These are phyloP conservation scores for Tetraodon nigroviridis DNA, from an alignment of 2,113 vertebrate species.

Conservation along the genomic window DNA sequence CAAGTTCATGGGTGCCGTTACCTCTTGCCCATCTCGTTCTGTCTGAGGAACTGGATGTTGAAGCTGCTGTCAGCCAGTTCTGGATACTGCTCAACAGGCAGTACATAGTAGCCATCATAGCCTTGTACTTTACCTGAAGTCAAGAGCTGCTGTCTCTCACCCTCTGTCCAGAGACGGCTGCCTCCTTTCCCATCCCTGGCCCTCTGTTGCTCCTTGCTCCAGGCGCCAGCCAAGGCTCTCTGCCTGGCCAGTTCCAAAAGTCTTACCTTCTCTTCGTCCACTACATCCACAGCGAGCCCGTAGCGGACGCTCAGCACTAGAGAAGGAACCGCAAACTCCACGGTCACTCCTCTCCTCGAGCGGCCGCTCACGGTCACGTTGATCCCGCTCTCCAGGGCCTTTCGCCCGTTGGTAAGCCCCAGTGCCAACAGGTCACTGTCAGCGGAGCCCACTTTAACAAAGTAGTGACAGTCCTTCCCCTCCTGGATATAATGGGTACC, in stretches of 20 bases:
- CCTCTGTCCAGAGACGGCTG: constrained; percentile 95
- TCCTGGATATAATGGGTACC: constrained; percentile 95
- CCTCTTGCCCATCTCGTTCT: constrained; percentile 99
- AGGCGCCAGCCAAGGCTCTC: constrained; percentile 86
- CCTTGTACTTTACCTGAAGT: constrained; percentile 90
- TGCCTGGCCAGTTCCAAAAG: constrained; percentile 92
- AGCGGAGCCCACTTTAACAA: constrained; percentile 90
- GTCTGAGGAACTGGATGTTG: constrained; percentile 99
- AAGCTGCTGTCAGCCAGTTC: constrained; percentile 99
- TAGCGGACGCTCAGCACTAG: constrained; percentile 91
- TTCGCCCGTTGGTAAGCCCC: constrained; percentile 88
- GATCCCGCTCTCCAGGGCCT: constrained; percentile 88
- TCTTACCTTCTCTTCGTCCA: constrained; percentile 93
- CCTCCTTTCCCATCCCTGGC: constrained; percentile 91
- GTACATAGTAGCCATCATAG: constrained; percentile 96
- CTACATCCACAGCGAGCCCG: constrained; percentile 83
- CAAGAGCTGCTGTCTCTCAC: constrained; percentile 95
- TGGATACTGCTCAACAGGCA: constrained; percentile 97
- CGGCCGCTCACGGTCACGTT: constrained; percentile 93
- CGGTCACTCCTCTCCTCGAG: constrained; percentile 88
- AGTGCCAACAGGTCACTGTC: constrained; percentile 90
- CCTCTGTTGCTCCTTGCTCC: constrained; percentile 93
- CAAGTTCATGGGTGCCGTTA: constrained; percentile 84
- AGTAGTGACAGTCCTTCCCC: constrained; percentile 92
- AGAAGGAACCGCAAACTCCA: constrained; percentile 86